These are phyloP conservation scores for Andrena cerasifolii DNA, from an alignment of 1,140 invertebrate species.

Conservation along the genomic window DNA sequence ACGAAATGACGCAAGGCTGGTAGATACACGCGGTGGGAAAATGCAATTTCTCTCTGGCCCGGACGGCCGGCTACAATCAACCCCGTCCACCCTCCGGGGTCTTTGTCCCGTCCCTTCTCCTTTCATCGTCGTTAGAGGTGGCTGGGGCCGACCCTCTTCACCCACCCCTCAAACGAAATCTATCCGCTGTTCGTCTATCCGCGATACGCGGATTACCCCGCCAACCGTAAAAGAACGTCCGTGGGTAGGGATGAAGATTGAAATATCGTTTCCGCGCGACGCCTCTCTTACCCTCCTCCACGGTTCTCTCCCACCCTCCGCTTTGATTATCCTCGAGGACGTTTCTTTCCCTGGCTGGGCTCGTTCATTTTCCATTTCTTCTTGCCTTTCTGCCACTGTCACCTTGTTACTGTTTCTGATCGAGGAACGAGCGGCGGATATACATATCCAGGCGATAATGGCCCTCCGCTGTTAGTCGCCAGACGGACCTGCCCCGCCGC, in stretches of 20 bases:
- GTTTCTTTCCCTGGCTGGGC: too few species aligned
- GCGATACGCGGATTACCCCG: constrained; percentile 47
- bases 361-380: too few species aligned
- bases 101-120: constrained; percentile 30
- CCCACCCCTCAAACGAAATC: constrained; percentile 39
- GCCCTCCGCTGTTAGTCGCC: too few species aligned
- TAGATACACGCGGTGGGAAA: constrained; percentile 55
- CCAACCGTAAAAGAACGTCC: not conserved
- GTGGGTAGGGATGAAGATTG: constrained; percentile 50
- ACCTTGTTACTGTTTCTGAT: too few species aligned
- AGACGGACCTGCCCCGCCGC: too few species aligned
- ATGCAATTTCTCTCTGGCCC: constrained; percentile 72
- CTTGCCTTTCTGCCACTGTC: too few species aligned
- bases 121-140: constrained; percentile 37
- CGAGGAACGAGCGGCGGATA: too few species aligned
- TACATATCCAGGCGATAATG: too few species aligned
- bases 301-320: too few species aligned
- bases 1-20: constrained; percentile 72
- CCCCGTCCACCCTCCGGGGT: constrained; percentile 7
- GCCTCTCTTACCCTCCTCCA: too few species aligned
- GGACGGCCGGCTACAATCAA: constrained; percentile 63
- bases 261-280: constrained; percentile 49
- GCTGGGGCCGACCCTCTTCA: not conserved
- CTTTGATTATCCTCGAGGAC: too few species aligned
- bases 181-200: constrained; percentile 40